A percentile compares a stretch with the other conserved stretches of the same genome.
These are phyloP conservation scores for Redunca redunca DNA, from an alignment of 2,113 vertebrate genomes.

Conservation along the genomic window DNA sequence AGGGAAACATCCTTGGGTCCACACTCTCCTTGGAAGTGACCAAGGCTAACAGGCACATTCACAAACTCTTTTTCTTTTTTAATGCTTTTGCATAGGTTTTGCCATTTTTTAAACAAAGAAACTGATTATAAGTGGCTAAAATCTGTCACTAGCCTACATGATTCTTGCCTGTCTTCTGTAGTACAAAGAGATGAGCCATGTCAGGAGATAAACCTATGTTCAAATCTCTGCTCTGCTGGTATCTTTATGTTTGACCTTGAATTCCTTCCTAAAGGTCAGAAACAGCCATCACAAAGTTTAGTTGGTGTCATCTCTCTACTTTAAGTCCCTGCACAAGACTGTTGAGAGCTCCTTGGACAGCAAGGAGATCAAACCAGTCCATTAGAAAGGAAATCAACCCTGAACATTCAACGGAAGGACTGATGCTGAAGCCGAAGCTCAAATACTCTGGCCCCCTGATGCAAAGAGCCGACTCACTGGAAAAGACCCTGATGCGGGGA, in stretches of 20 bases:
- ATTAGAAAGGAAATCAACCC: neutral
- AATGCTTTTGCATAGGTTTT: neutral
- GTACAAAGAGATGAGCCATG: neutral
- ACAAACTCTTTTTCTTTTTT: neutral
- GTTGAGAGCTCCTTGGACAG: neutral
- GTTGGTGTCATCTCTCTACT: neutral
- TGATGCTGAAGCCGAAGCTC: neutral
- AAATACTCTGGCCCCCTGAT: neutral
- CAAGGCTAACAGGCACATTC: neutral
- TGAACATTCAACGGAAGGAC: neutral
- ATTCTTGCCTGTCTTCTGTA: neutral
- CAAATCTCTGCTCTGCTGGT: neutral
- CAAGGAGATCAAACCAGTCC: neutral
- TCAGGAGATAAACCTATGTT: neutral
- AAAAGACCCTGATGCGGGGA: neutral
- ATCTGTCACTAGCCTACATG: neutral
- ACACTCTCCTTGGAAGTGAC: neutral
- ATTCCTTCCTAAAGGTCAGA: neutral
- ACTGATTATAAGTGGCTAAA: neutral
- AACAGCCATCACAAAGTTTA: neutral
- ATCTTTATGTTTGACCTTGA: neutral
- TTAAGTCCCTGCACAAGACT: neutral
- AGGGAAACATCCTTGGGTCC: neutral
- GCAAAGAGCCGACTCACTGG: neutral
- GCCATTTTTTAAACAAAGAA: neutral